Evolutionary conservation across 2,113 vertebrate genomes (phyloP), one percentile per base, ranked within the genome.

Genomic region (Clarias gariepinus): DNA sequence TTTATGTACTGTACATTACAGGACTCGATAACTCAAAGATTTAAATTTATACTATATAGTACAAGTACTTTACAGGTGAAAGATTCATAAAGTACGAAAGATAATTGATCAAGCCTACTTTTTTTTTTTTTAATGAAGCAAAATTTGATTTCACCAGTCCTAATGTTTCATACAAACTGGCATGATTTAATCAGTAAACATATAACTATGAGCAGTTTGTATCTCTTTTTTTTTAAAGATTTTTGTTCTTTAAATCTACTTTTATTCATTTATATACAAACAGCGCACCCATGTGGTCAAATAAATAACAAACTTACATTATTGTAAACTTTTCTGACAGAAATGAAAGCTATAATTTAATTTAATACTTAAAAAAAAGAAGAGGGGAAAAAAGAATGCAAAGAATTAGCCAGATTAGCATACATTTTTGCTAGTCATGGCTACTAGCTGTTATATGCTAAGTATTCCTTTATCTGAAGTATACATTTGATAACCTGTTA

Each of bases 241-340:
- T 71, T 23, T 47, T 73, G 69, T 76, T 76, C 52, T 76, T 3
- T 76, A 53, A n/a, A 76, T n/a, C 5, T 12, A 12, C n/a, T 23
- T 58, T 28, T 41, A n/a, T 25, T 28, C 25, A 36, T 85, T 81
- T 21, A 1, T 76, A 33, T 69, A 85, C 3, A 12, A 85, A 82
- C 68, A 88, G 87, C 87, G 55, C 83, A 52, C 66, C 41, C 78
- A 53, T 85, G 83, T 68, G 87, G 87, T 13, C 60, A 41, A 68
- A 84, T 68, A 84, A 23, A 61, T n/a, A 63, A 9, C 61, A 1
- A 9, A 5, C 64, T 15, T 4, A 41, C 33, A 33, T 6, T 36
- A 18, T 25, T 73, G 19, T 16, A 73, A 52, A 52, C 21, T 2
- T 76, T 52, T 52, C 18, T 76, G 47, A 69, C 13, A 19, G 2